phyloP scores from a whole-genome alignment of 2,888 invertebrate species.

The Camponotus fellah region DNA sequence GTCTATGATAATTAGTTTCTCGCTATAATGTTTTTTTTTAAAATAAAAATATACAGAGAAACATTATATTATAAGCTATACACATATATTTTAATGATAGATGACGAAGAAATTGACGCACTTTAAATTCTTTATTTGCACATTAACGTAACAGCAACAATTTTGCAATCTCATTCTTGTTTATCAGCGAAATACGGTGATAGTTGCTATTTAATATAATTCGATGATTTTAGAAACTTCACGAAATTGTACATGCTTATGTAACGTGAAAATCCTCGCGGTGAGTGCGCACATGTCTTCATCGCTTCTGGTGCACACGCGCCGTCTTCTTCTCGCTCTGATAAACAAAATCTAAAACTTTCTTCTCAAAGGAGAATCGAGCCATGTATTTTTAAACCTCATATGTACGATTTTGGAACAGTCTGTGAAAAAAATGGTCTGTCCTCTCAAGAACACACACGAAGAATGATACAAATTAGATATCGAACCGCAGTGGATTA shows the following conservation, averaged over 20 bases:
- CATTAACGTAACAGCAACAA: background rate
- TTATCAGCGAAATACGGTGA: background rate
- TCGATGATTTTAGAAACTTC: slow-evolving; percentile 61
- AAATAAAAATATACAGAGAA: background rate
- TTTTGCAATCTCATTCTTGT: slow-evolving; percentile 8
- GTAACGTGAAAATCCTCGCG: slow-evolving; percentile 43
- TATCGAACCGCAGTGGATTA: background rate
- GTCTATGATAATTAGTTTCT: background rate
- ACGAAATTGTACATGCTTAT: slow-evolving; percentile 55
- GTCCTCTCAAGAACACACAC: too few species aligned
- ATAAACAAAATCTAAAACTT: slow-evolving; percentile 62
- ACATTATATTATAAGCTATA: background rate
- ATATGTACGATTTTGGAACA: background rate
- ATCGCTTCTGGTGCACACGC: slow-evolving; percentile 23
- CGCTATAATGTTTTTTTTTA: too few species aligned
- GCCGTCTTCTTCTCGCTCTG: slow-evolving; percentile 51
- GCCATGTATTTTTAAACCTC: background rate
- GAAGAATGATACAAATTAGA: background rate
- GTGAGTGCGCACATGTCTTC: slow-evolving; percentile 6
- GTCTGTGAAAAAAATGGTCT: background rate
- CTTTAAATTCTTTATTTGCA: background rate
- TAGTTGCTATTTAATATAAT: slow-evolving; percentile 20
- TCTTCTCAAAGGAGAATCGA: slow-evolving; percentile 45
- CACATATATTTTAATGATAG: background rate
- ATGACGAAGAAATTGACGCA: background rate